A percentile compares a stretch with the other conserved stretches of the same genome.
These are phyloP conservation scores for Tiliacea citrago DNA, from an alignment of 2,888 invertebrate genomes.

Conservation along the genomic window DNA sequence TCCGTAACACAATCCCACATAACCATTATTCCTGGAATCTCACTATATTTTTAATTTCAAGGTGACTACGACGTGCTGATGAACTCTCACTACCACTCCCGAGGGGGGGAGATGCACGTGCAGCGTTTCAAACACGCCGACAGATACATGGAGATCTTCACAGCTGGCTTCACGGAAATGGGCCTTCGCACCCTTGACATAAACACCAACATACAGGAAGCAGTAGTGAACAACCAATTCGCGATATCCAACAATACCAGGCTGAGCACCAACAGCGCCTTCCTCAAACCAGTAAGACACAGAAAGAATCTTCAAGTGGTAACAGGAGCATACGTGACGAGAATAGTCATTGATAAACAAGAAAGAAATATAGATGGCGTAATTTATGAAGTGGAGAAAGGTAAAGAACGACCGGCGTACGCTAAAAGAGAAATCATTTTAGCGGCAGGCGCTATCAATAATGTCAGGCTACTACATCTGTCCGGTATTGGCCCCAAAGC, in stretches of 20 bases:
- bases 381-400: constrained; percentile 84
- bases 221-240: constrained; percentile 86
- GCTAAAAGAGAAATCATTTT: constrained; percentile 86
- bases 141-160: constrained; percentile 83
- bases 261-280: constrained; percentile 85
- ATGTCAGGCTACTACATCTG: constrained; percentile 83
- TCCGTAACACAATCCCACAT: background rate
- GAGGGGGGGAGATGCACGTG: constrained; percentile 86
- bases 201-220: constrained; percentile 85
- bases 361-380: constrained; percentile 85
- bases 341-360: constrained; percentile 82
- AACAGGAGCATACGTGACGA: constrained; percentile 84
- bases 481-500: constrained; percentile 85
- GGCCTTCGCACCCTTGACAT: constrained; percentile 84
- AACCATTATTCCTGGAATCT: background rate
- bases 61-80: constrained; percentile 87
- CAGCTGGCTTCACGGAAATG: constrained; percentile 84
- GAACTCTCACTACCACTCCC: constrained; percentile 86
- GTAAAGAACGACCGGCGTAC: constrained; percentile 83
- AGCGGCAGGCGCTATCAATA: constrained; percentile 86
- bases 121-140: constrained; percentile 86
- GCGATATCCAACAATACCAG: constrained; percentile 85
- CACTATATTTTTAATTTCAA: constrained; percentile 67
- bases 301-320: constrained; percentile 84
- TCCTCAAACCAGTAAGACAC: constrained; percentile 83